Base-by-base conservation (phyloP, 2,888 invertebrate genomes). In the Eledona agricola region DNA sequence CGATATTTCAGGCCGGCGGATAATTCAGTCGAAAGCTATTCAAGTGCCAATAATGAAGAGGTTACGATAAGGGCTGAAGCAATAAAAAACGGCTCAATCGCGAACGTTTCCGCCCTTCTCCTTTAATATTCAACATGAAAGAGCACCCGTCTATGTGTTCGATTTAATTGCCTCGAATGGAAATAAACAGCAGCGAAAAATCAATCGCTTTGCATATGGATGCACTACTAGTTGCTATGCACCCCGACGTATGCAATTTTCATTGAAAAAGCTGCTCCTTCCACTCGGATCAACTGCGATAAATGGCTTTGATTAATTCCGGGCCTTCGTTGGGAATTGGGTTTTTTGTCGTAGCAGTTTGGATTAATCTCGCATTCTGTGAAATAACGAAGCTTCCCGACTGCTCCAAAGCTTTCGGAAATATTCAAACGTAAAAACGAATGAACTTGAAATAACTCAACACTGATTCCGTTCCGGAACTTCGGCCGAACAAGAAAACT, bases 31-130 rank as follows among this genome's bases (percentile, higher is more conserved):
- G 35, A 20, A 31, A 20, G 38, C 34, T 11, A 50, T 32, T 23
- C 6, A 34, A 25, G 34, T 28, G 40, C 16, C 31, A 29, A 50
- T 50, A 50, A 50, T 28, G 32, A 42, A 28, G 47, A 47, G 25
- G 38, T 17, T 7, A 22, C 29, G 38, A 46, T 46, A 34, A 46
- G 47, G 47, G 47, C 19, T 37, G 13, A 26, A 20, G 37, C 20
- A 37, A 37, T 47, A 47, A 47, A 29, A 47, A 28, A 13, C 40
- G 29, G 29, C 20, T 29, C 42, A 42, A 42, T 42, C 42, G 29
- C 6, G 42, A 29, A 17, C 38, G 11, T 25, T 26, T 38, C 38
- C 38, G 15, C 26, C 23, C 26, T 10, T 38, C 26, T 23, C 38
- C 26, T 38, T 38, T 38, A 38, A 38, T 38, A 26, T 38, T 26